A percentile compares a stretch with the other conserved stretches of the same genome.
Evolutionary conservation across 2,113 vertebrate genomes (phyloP).

Genomic region (human): DNA sequence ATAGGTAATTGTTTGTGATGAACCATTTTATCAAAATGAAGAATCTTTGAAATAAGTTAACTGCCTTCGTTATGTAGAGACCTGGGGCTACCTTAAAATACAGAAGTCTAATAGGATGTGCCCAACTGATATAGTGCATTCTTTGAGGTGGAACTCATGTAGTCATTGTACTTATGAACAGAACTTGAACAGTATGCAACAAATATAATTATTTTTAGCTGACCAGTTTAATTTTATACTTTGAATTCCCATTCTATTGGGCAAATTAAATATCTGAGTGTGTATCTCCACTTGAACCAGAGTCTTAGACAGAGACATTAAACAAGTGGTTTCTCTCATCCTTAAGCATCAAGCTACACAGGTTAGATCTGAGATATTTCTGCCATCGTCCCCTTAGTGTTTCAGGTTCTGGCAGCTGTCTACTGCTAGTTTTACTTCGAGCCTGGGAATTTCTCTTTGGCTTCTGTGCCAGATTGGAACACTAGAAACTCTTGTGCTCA

Average conservation of each 20-base stretch:
- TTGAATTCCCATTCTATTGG: fast-evolving
- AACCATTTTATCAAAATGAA: background rate
- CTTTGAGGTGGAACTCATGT: background rate
- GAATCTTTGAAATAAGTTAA: background rate
- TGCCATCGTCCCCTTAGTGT: background rate
- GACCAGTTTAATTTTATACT: background rate
- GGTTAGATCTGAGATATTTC: background rate
- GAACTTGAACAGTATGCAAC: background rate
- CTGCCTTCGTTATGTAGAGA: fast-evolving
- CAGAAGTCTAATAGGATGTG: fast-evolving
- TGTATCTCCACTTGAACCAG: no score
- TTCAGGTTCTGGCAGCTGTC: background rate
- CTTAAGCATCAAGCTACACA: background rate
- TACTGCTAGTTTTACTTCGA: fast-evolving
- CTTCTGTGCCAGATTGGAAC: background rate
- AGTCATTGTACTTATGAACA: fast-evolving
- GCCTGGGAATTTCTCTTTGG: background rate
- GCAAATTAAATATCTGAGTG: background rate
- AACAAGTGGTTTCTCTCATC: no score
- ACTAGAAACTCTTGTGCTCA: no score
- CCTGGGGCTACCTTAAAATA: no score
- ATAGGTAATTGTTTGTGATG: no score
- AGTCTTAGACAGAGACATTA: background rate
- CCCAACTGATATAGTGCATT: fast-evolving
- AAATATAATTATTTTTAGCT: background rate